Evolutionary conservation across 2,113 vertebrate species (phyloP).

Genomic region (Malurus melanocephalus): DNA sequence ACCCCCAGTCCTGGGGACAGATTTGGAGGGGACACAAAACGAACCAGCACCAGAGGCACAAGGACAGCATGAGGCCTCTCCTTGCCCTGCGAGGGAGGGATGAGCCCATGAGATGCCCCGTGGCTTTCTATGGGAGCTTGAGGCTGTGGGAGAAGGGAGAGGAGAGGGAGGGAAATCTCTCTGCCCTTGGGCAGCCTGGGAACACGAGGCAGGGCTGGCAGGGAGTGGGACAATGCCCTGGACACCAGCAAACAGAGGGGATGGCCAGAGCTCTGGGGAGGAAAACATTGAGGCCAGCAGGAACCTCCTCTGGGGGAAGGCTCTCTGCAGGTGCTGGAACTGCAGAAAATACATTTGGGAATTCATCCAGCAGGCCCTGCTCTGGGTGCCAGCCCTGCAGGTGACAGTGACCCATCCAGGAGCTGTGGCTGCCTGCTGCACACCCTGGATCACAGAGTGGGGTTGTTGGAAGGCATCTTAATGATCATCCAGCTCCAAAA

Average conservation of each 20-base stretch:
- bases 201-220: neutral
- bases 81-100: neutral
- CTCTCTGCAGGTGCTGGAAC: neutral
- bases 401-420: neutral
- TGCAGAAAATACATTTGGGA: neutral
- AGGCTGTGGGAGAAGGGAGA: neutral
- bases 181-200: neutral
- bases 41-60: neutral
- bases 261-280: neutral
- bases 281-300: neutral
- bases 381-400: neutral
- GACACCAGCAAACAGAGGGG: neutral
- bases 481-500: neutral
- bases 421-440: neutral
- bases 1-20: neutral
- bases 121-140: neutral
- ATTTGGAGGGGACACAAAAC: neutral
- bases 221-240: neutral
- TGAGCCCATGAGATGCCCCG: neutral
- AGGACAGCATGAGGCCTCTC: neutral
- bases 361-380: neutral
- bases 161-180: neutral
- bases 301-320: rapidly evolving
- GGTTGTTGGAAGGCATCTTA: neutral
- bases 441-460: neutral